Percentiles rank a stretch among this genome's conserved stretches.
phyloP scores from a whole-genome alignment of 2,888 invertebrate species.

The Pristionchus mayeri region DNA sequence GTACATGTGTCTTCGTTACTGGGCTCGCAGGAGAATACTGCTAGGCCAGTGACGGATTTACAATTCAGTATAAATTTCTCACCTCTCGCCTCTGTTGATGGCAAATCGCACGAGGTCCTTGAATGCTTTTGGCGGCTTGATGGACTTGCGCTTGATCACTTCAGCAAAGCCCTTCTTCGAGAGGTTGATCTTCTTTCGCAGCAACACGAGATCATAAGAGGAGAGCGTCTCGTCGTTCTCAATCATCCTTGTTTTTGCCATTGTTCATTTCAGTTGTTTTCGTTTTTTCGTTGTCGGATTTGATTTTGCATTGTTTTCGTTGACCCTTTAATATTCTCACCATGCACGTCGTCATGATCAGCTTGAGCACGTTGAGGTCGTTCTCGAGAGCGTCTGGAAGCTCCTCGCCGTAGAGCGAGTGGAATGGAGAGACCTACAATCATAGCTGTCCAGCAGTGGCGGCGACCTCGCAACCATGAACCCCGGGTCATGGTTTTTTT shows the following conservation, averaged over 20 bases:
- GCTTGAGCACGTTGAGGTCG: not conserved
- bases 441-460: no score
- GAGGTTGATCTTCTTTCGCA: not conserved
- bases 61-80: not conserved
- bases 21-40: no score
- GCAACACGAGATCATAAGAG: not conserved
- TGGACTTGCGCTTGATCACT: not conserved
- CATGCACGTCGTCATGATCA: not conserved
- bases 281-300: no score
- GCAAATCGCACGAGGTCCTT: not conserved
- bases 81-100: not conserved
- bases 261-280: no score
- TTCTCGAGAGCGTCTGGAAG: not conserved
- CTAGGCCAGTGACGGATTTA: not conserved
- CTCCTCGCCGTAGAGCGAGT: not conserved
- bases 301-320: no score
- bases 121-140: not conserved
- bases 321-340: not conserved
- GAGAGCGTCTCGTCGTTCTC: not conserved
- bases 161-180: not conserved
- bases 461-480: no score
- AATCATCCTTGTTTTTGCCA: not conserved
- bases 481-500: no score
- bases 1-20: no score
- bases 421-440: not conserved